These are phyloP conservation scores for Gymnopithys bicolor DNA, from an alignment of 2,797 vertebrate species.

Conservation along the genomic window DNA sequence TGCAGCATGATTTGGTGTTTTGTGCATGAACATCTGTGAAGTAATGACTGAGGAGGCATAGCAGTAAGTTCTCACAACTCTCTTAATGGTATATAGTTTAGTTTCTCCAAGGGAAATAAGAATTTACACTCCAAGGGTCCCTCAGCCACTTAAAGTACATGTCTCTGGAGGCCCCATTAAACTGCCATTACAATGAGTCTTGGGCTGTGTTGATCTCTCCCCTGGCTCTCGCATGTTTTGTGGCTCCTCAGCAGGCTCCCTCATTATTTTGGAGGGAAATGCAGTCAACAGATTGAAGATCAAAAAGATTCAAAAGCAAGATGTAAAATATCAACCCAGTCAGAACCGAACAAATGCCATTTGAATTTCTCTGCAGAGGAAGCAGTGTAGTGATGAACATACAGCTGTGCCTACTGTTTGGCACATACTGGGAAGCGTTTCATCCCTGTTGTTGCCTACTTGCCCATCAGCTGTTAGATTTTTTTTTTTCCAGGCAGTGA, in stretches of 20 bases:
- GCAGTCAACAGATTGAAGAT: constrained; percentile 18
- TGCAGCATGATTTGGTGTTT: neutral
- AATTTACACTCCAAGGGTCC: constrained; percentile 34
- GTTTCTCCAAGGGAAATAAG: constrained; percentile 40
- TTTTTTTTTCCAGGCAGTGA: neutral
- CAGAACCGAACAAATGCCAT: constrained; percentile 33
- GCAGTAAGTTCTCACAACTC: neutral
- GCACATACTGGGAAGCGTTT: neutral
- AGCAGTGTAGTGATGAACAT: neutral
- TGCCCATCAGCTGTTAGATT: neutral
- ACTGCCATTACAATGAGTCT: constrained; percentile 5
- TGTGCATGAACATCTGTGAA: neutral
- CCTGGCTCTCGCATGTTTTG: neutral
- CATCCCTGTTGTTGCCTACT: neutral
- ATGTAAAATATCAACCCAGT: neutral
- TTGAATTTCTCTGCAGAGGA: constrained; percentile 41
- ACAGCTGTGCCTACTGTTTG: constrained; percentile 31
- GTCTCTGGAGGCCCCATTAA: constrained; percentile 55
- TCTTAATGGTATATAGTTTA: constrained; percentile 23
- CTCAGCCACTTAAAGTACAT: neutral
- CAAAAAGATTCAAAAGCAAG: neutral
- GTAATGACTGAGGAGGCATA: neutral
- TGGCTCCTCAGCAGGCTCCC: constrained; percentile 26
- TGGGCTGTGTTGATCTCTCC: neutral
- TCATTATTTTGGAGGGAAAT: constrained; percentile 46